These are phyloP conservation scores for Caenorhabditis virilis DNA, from an alignment of 2,888 invertebrate species.

Conservation along the genomic window DNA sequence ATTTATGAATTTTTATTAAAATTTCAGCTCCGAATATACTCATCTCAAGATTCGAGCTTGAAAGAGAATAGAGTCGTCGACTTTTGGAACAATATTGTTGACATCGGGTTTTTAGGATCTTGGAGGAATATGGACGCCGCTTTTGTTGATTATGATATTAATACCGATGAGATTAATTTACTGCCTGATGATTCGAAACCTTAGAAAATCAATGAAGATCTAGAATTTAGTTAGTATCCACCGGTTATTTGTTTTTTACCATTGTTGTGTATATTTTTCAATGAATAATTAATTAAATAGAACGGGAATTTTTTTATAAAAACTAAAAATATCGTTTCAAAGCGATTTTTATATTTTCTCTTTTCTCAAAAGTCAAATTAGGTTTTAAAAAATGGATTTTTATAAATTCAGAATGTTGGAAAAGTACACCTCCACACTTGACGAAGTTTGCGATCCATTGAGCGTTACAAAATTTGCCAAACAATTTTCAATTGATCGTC, in stretches of 20 bases:
- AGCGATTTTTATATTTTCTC: not conserved
- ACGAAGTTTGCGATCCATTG: conserved; percentile 28
- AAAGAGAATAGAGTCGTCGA: conserved; percentile 55
- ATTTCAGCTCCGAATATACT: conserved; percentile 45
- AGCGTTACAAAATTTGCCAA: conserved; percentile 11
- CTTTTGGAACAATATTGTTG: conserved; percentile 54
- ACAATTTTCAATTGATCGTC: conserved; percentile 1
- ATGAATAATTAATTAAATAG: not conserved
- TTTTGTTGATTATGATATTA: conserved; percentile 56
- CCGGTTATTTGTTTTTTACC: conserved; percentile 2
- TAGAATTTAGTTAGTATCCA: too few species aligned
- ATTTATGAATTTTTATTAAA: not conserved
- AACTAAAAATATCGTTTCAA: not conserved
- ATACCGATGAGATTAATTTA: conserved; percentile 36
- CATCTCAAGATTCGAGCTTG: conserved; percentile 50
- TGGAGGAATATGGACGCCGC: conserved; percentile 51
- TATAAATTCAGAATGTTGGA: conserved; percentile 12
- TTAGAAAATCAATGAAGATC: too few species aligned
- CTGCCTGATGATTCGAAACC: conserved; percentile 22
- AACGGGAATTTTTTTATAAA: too few species aligned
- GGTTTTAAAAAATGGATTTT: too few species aligned
- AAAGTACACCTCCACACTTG: conserved; percentile 14
- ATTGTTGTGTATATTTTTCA: not conserved
- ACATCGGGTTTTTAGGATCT: conserved; percentile 57
- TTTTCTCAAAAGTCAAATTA: not conserved